These are phyloP conservation scores for Lagocephalus sceleratus DNA, from an alignment of 2,797 vertebrate species.

Conservation along the genomic window DNA sequence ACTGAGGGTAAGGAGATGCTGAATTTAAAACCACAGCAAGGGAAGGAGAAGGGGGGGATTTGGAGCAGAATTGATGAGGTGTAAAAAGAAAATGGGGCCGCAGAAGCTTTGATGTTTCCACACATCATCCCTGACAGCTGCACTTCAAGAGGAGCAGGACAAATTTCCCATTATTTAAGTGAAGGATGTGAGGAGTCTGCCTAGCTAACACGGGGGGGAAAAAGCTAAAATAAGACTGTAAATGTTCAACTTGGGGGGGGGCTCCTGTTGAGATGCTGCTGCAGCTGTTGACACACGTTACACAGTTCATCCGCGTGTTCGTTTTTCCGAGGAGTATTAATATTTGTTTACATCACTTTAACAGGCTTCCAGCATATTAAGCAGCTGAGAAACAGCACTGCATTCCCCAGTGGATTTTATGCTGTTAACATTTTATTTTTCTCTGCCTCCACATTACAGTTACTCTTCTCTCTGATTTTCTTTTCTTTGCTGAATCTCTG, in stretches of 20 bases:
- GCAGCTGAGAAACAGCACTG: background rate
- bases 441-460: background rate
- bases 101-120: constrained; percentile 60
- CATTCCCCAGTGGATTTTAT: constrained; percentile 7
- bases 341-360: constrained; percentile 22
- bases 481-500: constrained; percentile 1
- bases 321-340: constrained; percentile 1
- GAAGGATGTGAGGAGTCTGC: constrained; percentile 29
- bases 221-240: constrained; percentile 28
- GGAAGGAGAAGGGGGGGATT: constrained; percentile 47
- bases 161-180: constrained; percentile 51
- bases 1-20: constrained; percentile 40
- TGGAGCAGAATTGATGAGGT: constrained; percentile 67
- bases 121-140: constrained; percentile 56
- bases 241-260: constrained; percentile 9
- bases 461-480: background rate
- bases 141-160: constrained; percentile 43
- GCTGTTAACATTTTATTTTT: constrained; percentile 8
- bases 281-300: constrained; percentile 9
- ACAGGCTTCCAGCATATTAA: constrained; percentile 4
- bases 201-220: constrained; percentile 33
- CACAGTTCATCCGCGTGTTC: background rate
- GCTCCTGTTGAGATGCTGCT: constrained; percentile 9
- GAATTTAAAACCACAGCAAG: constrained; percentile 47
- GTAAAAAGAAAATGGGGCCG: constrained; percentile 59